A percentile compares a stretch with the other conserved stretches of the same genome.
These are phyloP conservation scores for Ips typographus DNA, from an alignment of 1,140 invertebrate species.

Conservation along the genomic window DNA sequence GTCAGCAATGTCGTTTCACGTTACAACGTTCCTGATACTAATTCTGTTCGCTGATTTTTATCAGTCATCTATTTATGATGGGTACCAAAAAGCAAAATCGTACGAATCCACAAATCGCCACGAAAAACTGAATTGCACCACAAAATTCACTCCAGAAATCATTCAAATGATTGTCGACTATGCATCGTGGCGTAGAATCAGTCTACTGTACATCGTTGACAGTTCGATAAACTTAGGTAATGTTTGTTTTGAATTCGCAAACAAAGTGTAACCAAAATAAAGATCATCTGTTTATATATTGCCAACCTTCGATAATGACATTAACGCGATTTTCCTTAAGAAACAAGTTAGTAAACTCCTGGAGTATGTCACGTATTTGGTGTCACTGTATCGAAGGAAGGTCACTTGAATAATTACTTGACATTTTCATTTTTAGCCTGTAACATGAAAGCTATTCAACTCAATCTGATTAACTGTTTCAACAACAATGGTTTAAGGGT, in stretches of 20 bases:
- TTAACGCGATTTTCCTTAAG: too few species aligned
- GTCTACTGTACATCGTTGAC: conserved; percentile 18
- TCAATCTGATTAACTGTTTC: not conserved
- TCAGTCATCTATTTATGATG: too few species aligned
- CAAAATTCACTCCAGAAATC: conserved; percentile 14
- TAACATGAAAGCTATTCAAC: conserved; percentile 1
- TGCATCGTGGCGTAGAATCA: conserved; percentile 20
- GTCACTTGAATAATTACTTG: not conserved
- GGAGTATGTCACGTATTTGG: not conserved
- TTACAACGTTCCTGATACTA: too few species aligned
- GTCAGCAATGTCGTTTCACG: too few species aligned
- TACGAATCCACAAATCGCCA: not conserved
- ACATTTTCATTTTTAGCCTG: not conserved
- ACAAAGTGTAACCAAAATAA: not conserved
- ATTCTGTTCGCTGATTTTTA: too few species aligned
- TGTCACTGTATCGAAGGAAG: not conserved
- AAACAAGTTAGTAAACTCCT: too few species aligned
- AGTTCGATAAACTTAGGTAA: conserved; percentile 25
- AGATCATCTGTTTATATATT: not conserved
- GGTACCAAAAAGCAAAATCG: too few species aligned
- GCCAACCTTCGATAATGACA: not conserved
- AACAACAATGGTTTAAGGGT: conserved; percentile 1
- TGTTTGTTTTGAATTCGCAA: not conserved
- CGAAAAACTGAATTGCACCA: conserved; percentile 23
- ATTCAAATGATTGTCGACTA: conserved; percentile 26